Base-by-base conservation (phyloP, 64 coral and sea anemone genomes). In the Pocillopora damicornis region DNA sequence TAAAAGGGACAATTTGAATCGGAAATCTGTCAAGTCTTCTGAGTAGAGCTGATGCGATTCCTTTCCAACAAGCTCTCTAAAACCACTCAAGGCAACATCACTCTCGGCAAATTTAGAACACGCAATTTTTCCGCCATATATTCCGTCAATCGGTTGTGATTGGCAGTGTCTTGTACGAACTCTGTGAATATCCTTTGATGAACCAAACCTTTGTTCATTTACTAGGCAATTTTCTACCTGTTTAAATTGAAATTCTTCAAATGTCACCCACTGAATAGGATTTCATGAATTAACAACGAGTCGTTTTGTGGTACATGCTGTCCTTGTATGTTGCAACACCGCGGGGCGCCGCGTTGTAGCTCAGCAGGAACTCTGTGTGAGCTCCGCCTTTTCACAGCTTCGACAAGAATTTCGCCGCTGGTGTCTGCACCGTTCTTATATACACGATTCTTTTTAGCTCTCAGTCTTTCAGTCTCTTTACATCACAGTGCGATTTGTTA, bases 221-320 rank as follows among this genome's bases (percentile, higher is more conserved):
- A 45, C 65, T 58, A 72, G 38, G 63, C 81, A 85, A 85, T 85
- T 85, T 85, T 85, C 64, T 72, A 85, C 81, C 81, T 85, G 81
- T 85, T 85, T 85, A 23, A 85, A 85, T 72, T 72, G 63, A 85
- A 85, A 85, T 73, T 85, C 81, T 85, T 85, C 42, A 73, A 85
- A 85, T 58, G 81, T 85, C 81, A 72, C 57, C 35, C 81, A 72
- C 37, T 85, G 81, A 85, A 85, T 85, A 73, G 81, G 25, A n/a
- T 42, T 72, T 72, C 81, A 72, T 85, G 65, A 85, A 85, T 85
- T 85, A 85, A 71, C 81, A 85, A 85, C 81, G 81, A 85, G 64
- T 13, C 63, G 81, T 85, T 85, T 85, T 72, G 38, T 85, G 64
- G 65, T 72, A 38, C 81, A 85, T 63, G 81, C 81, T 63, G 81